Evolutionary conservation across 1,140 invertebrate genomes (phyloP), one percentile per base, ranked within the genome.

Genomic region (Samia ricini): DNA sequence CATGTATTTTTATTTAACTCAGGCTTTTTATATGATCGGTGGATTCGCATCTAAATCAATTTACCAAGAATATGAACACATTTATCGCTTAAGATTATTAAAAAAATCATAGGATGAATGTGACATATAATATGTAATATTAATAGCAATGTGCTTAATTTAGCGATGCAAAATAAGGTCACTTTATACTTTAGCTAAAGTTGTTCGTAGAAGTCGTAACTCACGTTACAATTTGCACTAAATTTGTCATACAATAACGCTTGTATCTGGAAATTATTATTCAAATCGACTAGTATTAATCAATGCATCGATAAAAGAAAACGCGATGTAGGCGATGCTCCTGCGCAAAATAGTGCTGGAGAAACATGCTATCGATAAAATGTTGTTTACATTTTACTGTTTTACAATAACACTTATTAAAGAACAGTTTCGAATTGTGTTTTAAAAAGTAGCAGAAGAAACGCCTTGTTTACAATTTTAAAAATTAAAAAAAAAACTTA

Each of bases 241-340:
- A 89, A 89, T 88, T 89, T 88, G 88, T 89, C 87, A 88, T 85
- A 89, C 87, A 88, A 87, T 89, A 89, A 89, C 80, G 77, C 87
- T 85, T 83, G 81, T 83, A 81, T 78, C 83, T 83, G 80, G 84
- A 88, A 85, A 90, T 88, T 90, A 88, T 90, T 90, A 90, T 89
- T 89, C 84, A 89, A 89, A 89, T 90, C 85, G 77, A 82, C 68
- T 66, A 71, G 79, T 84, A 90, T 90, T 88, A 88, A 88, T 90
- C 88, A 90, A 88, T 81, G 78, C 79, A 64, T 85, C 81, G 81
- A 87, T 86, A 86, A 85, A 88, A 89, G 87, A 86, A 89, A 86
- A 89, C 81, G 79, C 73, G 74, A 75, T 72, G 74, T 71, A 42
- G 8, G 71, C 80, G 77, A 76, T 77, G 83, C 82, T 81, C 74